Percentiles rank a stretch among this genome's conserved stretches.
These are phyloP conservation scores for Platichthys flesus DNA, from an alignment of 2,113 vertebrate genomes.

Conservation along the genomic window DNA sequence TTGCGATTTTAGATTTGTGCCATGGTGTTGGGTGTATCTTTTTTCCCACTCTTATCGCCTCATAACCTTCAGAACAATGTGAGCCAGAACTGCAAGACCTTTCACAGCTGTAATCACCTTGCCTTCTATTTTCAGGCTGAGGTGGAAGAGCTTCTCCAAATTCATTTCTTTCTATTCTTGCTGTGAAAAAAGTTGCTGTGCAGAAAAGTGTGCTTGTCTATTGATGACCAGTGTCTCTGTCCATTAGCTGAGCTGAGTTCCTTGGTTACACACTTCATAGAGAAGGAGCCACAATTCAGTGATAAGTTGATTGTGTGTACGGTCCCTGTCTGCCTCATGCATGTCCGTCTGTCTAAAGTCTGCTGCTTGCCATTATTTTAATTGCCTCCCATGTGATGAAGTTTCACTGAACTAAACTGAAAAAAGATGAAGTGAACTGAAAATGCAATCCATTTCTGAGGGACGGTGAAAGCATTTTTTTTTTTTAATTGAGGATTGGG, in stretches of 20 bases:
- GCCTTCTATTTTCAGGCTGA: not conserved
- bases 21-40: not conserved
- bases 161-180: constrained; percentile 1
- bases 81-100: not conserved
- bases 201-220: not conserved
- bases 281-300: not conserved
- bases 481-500: not conserved
- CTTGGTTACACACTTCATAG: not conserved
- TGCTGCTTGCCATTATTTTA: constrained; percentile 41
- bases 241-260: constrained; percentile 20
- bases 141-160: not conserved
- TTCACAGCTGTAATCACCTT: not conserved
- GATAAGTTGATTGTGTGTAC: not conserved
- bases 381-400: constrained; percentile 40
- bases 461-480: not conserved
- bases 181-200: not conserved
- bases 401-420: constrained; percentile 20
- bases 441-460: constrained; percentile 27
- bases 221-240: not conserved
- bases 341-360: constrained; percentile 15
- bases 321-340: not conserved
- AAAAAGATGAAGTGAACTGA: constrained; percentile 5
- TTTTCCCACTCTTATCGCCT: not conserved
- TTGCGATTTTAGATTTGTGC: too few relatives aligned
- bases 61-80: too few relatives aligned